A percentile compares a stretch with the other conserved stretches of the same genome.
phyloP scores from a whole-genome alignment of 2,888 invertebrate species.

The Acanthosepion lycidas region DNA sequence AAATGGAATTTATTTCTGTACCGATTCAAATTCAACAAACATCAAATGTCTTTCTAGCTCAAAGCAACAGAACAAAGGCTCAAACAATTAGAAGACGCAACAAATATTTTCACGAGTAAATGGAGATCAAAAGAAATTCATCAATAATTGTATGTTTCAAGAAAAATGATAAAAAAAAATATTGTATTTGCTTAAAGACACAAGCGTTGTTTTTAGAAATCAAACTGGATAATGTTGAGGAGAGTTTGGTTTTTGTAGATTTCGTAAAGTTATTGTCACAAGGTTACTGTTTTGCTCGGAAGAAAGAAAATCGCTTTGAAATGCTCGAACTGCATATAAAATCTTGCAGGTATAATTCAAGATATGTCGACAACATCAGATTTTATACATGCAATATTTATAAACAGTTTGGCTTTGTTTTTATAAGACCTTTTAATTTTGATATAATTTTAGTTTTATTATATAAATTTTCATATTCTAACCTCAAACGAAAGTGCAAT shows the following conservation, averaged over 20 bases:
- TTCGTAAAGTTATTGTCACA: not conserved
- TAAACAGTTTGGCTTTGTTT: too few relatives aligned
- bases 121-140: not conserved
- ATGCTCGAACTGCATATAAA: too few relatives aligned
- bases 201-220: not conserved
- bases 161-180: not conserved
- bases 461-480: too few relatives aligned
- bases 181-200: not conserved
- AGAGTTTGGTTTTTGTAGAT: not conserved
- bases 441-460: too few relatives aligned
- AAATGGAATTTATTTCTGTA: slow-evolving; percentile 14
- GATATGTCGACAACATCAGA: too few relatives aligned
- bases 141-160: not conserved
- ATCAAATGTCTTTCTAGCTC: not conserved
- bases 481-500: too few relatives aligned
- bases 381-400: too few relatives aligned
- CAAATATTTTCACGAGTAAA: not conserved
- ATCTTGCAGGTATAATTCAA: too few relatives aligned
- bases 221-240: not conserved
- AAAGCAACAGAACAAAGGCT: not conserved
- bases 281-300: not conserved
- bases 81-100: not conserved
- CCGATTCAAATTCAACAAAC: not conserved
- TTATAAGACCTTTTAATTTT: too few relatives aligned
- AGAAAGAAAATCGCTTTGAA: not conserved